Conservation (phyloP, 2,113 vertebrate species). For the Antechinus flavipes region DNA sequence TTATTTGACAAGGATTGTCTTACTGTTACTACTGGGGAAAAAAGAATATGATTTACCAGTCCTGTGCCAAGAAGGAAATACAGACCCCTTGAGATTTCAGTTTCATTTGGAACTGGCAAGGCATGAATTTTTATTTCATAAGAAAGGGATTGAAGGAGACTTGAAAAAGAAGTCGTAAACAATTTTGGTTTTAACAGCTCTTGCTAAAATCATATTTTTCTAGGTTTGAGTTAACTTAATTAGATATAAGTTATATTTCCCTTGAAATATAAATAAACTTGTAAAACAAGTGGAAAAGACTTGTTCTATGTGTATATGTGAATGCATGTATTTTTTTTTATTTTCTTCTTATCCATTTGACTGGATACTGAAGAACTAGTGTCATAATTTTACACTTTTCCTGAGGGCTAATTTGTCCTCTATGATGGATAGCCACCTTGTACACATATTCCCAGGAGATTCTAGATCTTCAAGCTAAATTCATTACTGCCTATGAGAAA, state of each 20-base stretch:
- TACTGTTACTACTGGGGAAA: background rate
- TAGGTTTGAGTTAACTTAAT: constrained; percentile 40
- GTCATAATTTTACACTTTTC: background rate
- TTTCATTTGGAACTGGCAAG: constrained; percentile 9
- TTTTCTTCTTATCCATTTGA: background rate
- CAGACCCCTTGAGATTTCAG: constrained; percentile 18
- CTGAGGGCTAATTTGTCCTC: background rate
- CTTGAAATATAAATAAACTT: constrained; percentile 6
- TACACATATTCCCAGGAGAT: constrained; percentile 39
- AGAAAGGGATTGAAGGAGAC: background rate
- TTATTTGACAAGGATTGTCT: constrained; percentile 12
- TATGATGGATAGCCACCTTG: background rate
- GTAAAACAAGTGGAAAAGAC: background rate
- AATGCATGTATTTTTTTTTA: background rate
- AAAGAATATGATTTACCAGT: background rate
- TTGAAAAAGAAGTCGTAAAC: constrained; percentile 13
- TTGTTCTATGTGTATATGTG: background rate
- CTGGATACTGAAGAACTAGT: background rate
- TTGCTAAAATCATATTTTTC: constrained; percentile 36
- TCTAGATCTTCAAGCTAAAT: constrained; percentile 35
- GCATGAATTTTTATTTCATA: constrained; percentile 26
- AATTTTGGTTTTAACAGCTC: background rate
- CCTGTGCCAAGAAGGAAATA: constrained; percentile 24
- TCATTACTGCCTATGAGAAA: constrained; percentile 30
- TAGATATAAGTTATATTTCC: constrained; percentile 19